Percentiles rank a stretch among this genome's conserved stretches.
Evolutionary conservation across 2,113 vertebrate species (phyloP).

Genomic region (Myiozetetes cayanensis): DNA sequence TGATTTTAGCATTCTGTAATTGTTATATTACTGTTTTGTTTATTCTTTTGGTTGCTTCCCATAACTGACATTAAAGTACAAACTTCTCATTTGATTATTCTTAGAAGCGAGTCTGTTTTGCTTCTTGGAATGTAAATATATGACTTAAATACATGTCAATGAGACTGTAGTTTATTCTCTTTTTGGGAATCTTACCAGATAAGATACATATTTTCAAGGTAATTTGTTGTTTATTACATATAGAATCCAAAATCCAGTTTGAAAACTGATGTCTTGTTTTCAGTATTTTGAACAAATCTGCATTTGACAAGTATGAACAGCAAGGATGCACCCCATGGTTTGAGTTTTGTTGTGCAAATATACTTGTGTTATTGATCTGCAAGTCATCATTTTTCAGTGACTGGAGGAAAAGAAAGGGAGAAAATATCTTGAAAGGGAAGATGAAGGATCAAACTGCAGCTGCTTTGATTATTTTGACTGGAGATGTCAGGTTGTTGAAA

Average conservation of each 20-base stretch:
- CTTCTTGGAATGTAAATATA: background rate
- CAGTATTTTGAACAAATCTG: background rate
- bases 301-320: background rate
- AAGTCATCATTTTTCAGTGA: background rate
- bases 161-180: background rate
- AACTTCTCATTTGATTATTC: background rate
- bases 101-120: background rate
- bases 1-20: background rate
- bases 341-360: slow-evolving; percentile 17
- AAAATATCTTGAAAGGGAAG: slow-evolving; percentile 22
- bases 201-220: background rate
- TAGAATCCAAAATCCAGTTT: background rate
- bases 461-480: slow-evolving; percentile 57
- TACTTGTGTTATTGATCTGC: background rate
- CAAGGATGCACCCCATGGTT: background rate
- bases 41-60: background rate
- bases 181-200: background rate
- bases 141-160: background rate
- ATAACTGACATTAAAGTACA: background rate
- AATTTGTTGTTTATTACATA: background rate
- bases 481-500: slow-evolving; percentile 31
- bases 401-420: background rate
- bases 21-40: background rate
- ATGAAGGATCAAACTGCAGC: background rate
- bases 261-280: background rate